Conservation (phyloP, 2,113 vertebrate genomes). For the Condylura cristata region DNA sequence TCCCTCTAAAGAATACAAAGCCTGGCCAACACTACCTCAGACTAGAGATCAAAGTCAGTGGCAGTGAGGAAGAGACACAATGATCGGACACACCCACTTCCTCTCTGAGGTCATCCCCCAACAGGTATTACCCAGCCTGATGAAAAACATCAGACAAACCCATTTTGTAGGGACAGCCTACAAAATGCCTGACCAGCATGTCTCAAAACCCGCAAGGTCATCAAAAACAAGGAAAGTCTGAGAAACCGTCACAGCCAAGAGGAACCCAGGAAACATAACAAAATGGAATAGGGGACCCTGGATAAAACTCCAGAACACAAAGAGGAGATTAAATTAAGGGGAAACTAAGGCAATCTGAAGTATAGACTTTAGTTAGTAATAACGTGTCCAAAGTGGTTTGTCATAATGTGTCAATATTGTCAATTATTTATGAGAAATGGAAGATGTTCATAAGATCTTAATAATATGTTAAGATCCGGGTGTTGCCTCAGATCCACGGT, state of each 20-base stretch:
- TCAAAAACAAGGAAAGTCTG: not conserved
- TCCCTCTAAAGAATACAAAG: not conserved
- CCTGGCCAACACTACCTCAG: not conserved
- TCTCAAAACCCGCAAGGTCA: not conserved
- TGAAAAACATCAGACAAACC: not conserved
- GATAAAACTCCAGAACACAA: not conserved
- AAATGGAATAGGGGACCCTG: not conserved
- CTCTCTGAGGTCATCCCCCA: not conserved
- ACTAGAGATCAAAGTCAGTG: not conserved
- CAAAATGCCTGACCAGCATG: not conserved
- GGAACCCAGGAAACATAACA: not conserved
- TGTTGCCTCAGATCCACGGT: too few relatives aligned
- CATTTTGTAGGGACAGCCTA: not conserved
- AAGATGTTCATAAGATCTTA: not conserved
- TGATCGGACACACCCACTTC: not conserved
- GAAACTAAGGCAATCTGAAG: not conserved
- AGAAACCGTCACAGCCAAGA: not conserved
- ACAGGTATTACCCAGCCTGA: not conserved
- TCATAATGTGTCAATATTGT: not conserved
- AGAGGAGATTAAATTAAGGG: not conserved
- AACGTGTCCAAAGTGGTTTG: not conserved
- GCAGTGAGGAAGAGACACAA: not conserved
- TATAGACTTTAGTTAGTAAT: not conserved
- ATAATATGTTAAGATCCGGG: too few relatives aligned
- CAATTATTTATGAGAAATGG: not conserved